Base-by-base conservation (phyloP, 2,888 invertebrate species). In the Psylliodes chrysocephalus region DNA sequence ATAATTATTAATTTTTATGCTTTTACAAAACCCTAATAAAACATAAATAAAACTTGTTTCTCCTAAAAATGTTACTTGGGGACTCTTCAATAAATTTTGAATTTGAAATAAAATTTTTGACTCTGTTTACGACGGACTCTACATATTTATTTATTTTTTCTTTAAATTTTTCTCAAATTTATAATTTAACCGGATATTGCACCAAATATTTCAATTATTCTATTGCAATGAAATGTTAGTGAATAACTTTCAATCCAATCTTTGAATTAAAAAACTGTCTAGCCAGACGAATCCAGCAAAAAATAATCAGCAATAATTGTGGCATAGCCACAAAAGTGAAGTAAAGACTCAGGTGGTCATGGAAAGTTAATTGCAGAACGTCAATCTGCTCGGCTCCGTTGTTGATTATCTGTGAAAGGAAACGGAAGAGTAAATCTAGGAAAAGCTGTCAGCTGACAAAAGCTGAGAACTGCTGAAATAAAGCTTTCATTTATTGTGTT, bases 311-410 rank as follows among this genome's bases (percentile, higher is more conserved):
- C 17, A 42, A 15, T 42, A 7, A 18, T 42, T 42, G 52, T 52
- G 56, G 42, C 55, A 35, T 60, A 52, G 60, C 22, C 53, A 56
- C 66, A 66, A 60, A 63, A 55, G 33, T 44, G 38, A 60, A 57
- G 51, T 14, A 15, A 17, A 54, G 54, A 53, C 63, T 25, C 66
- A 67, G 66, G 61, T 67, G 66, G 63, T 57, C 35, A 38, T 18
- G 42, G 55, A 46, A 33, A 63, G 56, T 52, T 63, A 67, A 67
- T 67, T 67, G 66, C 51, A 52, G 63, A 25, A 18, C 61, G 63
- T 66, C 66, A 60, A 51, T 60, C 47, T 60, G 53, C 22, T n/a
- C 59, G 52, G 15, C 49, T 28, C 30, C 28, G 17, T n/a, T 30
- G 49, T 30, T 30, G 28, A 49, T 49, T 49, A 14, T 22, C 5